A percentile compares a stretch with the other conserved stretches of the same genome.
phyloP scores from a whole-genome alignment of 2,797 vertebrate species.

The Benthosema pterotum region DNA sequence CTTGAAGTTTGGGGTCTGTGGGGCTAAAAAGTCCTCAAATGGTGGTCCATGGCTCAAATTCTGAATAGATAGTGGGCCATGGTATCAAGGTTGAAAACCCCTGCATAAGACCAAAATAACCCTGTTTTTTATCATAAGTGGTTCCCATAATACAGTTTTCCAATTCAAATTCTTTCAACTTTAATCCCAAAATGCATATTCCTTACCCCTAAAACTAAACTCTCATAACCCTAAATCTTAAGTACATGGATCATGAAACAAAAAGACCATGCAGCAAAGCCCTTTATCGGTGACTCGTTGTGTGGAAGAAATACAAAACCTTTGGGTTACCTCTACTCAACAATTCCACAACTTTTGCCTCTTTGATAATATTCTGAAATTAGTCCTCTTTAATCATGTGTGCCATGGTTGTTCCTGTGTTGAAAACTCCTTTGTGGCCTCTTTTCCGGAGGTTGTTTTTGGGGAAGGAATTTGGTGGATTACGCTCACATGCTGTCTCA shows the following conservation, averaged over 20 bases:
- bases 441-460: slow-evolving; percentile 64
- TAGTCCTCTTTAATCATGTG: slow-evolving; percentile 69
- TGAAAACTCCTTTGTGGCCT: slow-evolving; percentile 56
- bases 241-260: not conserved
- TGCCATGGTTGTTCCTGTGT: slow-evolving; percentile 64
- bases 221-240: not conserved
- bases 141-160: no score
- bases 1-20: no score
- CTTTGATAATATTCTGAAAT: slow-evolving; percentile 74
- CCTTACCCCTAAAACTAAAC: no score
- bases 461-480: slow-evolving; percentile 66
- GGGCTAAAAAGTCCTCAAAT: no score
- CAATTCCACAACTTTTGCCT: slow-evolving; percentile 36
- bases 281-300: slow-evolving; percentile 13
- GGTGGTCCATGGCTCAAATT: no score
- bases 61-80: no score
- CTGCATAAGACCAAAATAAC: no score
- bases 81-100: no score
- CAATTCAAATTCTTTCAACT: no score
- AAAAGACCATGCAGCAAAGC: not conserved
- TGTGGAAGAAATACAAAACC: slow-evolving; percentile 16
- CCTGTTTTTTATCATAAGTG: no score
- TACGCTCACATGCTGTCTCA: slow-evolving; percentile 61
- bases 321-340: slow-evolving; percentile 14
- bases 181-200: no score